phyloP scores from a whole-genome alignment of 2,797 vertebrate species.

The Mormyrops boulengeri region DNA sequence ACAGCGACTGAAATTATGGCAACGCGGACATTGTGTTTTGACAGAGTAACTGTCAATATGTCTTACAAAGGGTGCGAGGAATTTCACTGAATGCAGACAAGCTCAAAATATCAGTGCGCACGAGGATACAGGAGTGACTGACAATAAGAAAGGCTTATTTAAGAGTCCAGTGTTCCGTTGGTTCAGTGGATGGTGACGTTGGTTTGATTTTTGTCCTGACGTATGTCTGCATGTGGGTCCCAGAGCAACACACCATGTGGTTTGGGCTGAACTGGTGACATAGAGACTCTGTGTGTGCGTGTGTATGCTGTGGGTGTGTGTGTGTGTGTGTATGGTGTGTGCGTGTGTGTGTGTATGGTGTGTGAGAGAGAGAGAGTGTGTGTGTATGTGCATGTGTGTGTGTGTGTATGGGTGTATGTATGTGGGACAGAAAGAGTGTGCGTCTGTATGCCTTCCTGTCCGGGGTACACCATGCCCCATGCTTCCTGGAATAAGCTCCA shows the following conservation, averaged over 20 bases:
- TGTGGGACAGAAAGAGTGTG: not conserved
- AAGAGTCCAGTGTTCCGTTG: not conserved
- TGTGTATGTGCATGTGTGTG: too few relatives aligned
- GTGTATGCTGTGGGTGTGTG: not conserved
- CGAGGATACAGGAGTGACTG: not conserved
- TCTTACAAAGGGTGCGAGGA: not conserved
- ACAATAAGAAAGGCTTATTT: not conserved
- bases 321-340: not conserved
- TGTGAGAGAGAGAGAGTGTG: too few relatives aligned
- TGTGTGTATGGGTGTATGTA: too few relatives aligned
- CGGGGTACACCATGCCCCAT: not conserved
- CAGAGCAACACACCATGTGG: not conserved
- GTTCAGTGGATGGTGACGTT: not conserved
- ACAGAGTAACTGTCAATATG: not conserved
- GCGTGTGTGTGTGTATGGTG: not conserved
- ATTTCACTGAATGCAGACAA: not conserved
- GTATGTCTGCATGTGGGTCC: not conserved
- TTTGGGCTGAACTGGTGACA: not conserved
- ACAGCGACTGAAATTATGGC: not conserved
- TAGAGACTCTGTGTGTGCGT: not conserved
- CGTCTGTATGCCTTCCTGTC: not conserved
- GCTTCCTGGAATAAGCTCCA: not conserved
- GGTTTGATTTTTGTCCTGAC: not conserved
- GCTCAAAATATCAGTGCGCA: not conserved
- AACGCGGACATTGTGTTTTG: not conserved